A percentile compares a stretch with the other conserved stretches of the same genome.
phyloP scores from a whole-genome alignment of 2,888 invertebrate species.

The Acanthosoma haemorrhoidale region DNA sequence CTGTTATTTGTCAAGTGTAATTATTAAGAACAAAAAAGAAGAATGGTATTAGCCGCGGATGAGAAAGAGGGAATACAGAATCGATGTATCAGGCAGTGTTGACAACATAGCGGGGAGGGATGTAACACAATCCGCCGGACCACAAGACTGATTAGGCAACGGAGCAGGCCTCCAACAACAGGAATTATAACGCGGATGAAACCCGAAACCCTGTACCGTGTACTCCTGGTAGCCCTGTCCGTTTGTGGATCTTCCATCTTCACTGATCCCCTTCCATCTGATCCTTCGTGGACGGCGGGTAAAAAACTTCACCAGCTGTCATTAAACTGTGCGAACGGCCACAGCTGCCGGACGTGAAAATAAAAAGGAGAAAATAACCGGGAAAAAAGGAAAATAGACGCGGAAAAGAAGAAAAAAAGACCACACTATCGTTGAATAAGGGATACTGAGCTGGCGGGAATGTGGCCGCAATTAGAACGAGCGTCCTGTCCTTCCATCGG shows the following conservation, averaged over 20 bases:
- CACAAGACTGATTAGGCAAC: background rate
- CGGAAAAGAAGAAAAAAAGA: background rate
- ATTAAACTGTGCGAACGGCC: no score
- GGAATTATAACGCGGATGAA: background rate
- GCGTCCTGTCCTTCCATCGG: background rate
- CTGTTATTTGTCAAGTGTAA: no score
- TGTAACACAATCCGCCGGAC: background rate
- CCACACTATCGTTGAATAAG: background rate
- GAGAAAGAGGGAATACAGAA: no score
- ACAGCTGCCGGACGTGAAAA: slow-evolving; percentile 5
- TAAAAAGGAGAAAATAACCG: background rate
- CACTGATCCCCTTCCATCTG: no score
- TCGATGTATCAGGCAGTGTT: background rate
- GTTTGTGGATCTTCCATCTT: background rate
- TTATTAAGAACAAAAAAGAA: no score
- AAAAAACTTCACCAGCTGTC: background rate
- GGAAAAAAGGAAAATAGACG: background rate
- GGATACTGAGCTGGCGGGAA: background rate
- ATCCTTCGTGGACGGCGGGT: no score
- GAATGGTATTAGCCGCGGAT: no score
- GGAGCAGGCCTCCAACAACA: background rate
- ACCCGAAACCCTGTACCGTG: background rate
- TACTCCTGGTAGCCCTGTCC: background rate
- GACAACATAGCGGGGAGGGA: background rate
- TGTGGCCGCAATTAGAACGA: background rate